Evolutionary conservation across 2,888 invertebrate genomes (phyloP), one percentile per base, ranked within the genome.

Genomic region (Heteromyza rotundicornis): DNA sequence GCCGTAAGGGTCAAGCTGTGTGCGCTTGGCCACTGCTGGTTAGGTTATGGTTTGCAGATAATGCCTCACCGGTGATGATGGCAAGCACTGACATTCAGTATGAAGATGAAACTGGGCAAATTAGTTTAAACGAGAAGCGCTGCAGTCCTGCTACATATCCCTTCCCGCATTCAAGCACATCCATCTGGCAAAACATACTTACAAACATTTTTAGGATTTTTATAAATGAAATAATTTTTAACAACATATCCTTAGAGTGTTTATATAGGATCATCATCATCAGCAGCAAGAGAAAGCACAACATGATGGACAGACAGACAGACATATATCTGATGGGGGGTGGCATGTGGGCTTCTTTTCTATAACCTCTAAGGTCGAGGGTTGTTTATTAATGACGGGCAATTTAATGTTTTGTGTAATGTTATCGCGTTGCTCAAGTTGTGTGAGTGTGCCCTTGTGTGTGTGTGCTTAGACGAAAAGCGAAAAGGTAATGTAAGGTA

Each of bases 61-160:
- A 62, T 54, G 64, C 57, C 40, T 8, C 32, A 40, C 47, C 8
- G 47, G 56, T 65, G 66, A 40, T 63, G 57, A 61, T 65, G 68
- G 68, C 64, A 68, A 68, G 57, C 19, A 51, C 65, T 71, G 73
- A n/a, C n/a, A n/a, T n/a, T n/a, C 76, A 74, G 74, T 76, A 76
- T 74, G 74, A 65, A 66, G 75, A 73, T 76, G 76, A 76, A 76
- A 74, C 74, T 69, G 73, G 70, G 76, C 74, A 74, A 74, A 74
- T 74, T 74, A 74, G 73, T 73, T 69, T 67, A 23, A 68, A n/a
- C n/a, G n/a, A n/a, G n/a, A n/a, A n/a, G n/a, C n/a, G n/a, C n/a
- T n/a, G n/a, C n/a, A n/a, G n/a, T n/a, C n/a, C 65, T 64, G 67
- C 59, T 47, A 20, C 20, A 2, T 14, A 27, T 27, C 27, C 27